phyloP scores from a whole-genome alignment of 2,888 invertebrate species.

The Hyposoter didymator region DNA sequence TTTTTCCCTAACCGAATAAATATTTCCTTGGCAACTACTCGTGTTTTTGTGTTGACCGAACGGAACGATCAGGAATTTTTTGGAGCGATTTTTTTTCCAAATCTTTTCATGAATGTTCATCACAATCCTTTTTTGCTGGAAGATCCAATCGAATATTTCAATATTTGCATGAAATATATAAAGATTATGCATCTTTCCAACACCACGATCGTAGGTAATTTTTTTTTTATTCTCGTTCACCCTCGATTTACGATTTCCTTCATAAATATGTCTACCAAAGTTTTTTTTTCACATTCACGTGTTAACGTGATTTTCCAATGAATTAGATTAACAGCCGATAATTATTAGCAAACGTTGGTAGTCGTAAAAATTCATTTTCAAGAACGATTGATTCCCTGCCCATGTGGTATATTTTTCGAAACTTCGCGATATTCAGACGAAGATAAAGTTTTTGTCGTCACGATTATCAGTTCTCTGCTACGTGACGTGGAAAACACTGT shows the following conservation, averaged over 20 bases:
- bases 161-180: neutral
- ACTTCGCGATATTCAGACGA: neutral
- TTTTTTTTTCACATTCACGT: too few relatives aligned
- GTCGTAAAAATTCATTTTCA: neutral
- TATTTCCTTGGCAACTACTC: neutral
- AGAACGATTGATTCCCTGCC: neutral
- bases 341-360: neutral
- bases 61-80: neutral
- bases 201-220: neutral
- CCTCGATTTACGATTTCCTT: neutral
- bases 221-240: neutral
- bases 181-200: neutral
- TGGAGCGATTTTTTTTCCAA: neutral
- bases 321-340: neutral
- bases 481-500: constrained; percentile 3
- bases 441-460: neutral
- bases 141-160: neutral
- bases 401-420: neutral
- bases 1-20: neutral
- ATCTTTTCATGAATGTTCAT: neutral
- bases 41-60: neutral
- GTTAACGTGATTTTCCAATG: neutral
- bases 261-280: neutral
- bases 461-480: neutral
- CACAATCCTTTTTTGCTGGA: neutral